Conservation (phyloP, 2,888 invertebrate species). For the Athrips mouffetella region DNA sequence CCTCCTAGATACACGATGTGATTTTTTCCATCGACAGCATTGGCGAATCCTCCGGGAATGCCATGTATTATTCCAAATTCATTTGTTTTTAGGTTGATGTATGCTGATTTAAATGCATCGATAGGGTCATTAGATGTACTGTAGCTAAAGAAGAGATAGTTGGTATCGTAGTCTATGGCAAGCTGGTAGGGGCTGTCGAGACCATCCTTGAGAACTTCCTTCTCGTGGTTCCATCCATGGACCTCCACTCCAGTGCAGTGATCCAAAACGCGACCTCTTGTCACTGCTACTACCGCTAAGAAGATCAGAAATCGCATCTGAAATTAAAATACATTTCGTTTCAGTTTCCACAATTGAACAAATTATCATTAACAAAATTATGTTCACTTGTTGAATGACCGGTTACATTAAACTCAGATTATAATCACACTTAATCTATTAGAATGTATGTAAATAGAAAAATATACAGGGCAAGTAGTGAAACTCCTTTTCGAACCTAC, state of each 20-base stretch:
- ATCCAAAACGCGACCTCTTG: conserved; percentile 19
- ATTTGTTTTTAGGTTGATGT: conserved; percentile 46
- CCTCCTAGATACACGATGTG: conserved; percentile 54
- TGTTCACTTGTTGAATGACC: too few species aligned
- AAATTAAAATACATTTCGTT: too few species aligned
- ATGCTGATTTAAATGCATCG: conserved; percentile 40
- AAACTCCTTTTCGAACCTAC: too few species aligned
- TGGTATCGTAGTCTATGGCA: conserved; percentile 52
- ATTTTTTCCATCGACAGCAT: conserved; percentile 40
- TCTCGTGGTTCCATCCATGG: conserved; percentile 23
- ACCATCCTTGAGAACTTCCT: conserved; percentile 35
- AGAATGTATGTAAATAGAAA: too few species aligned
- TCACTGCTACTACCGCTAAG: neutral
- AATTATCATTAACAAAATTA: too few species aligned
- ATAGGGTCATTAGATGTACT: conserved; percentile 21
- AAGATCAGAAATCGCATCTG: neutral
- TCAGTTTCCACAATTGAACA: too few species aligned
- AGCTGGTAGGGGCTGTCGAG: conserved; percentile 51
- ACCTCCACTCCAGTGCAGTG: conserved; percentile 30
- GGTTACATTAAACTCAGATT: too few species aligned
- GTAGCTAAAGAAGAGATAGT: conserved; percentile 55
- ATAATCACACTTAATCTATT: too few species aligned
- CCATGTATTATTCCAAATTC: conserved; percentile 39
- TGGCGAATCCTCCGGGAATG: conserved; percentile 49
- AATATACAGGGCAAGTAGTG: too few species aligned